Base-by-base conservation (phyloP, 2,888 invertebrate genomes). In the Synanthedon myopaeformis region DNA sequence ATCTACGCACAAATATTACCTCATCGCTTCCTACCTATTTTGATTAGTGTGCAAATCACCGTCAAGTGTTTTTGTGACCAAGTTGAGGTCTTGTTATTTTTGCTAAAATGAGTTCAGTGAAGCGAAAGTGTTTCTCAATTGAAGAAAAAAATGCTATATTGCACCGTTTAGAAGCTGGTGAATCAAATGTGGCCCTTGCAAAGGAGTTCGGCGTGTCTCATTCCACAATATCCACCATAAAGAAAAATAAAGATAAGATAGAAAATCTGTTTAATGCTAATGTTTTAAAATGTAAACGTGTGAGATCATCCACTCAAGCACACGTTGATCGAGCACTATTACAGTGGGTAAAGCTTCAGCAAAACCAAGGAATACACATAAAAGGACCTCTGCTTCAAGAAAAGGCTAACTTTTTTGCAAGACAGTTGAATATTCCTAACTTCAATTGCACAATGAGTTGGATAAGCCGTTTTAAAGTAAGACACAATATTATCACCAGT, bases 161-260 rank as follows among this genome's bases (percentile, higher is more conserved):
- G 63, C 54, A 53, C 51, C 45, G 61, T 54, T 65, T 61, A 59
- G 59, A 65, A 62, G 58, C 58, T 41, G 60, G 62, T 54, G 61
- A 64, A 56, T 62, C 63, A 53, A 64, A 62, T 57, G 58, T 55
- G 51, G 58, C 57, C 42, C 51, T 61, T 54, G 62, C 61, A 53
- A 64, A 65, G 62, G 62, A 65, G 42, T 66, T 62, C 56, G 62
- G 63, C 41, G 61, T 65, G 54, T 54, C 51, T 59, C 63, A 64
- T 62, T 67, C 62, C 48, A 64, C 63, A 57, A 63, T 63, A 57
- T 66, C 62, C 3, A 64, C 59, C 54, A 63, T 63, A 51, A 59
- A 60, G 53, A 66, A 63, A 49, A 64, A 64, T 58, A 62, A 62
- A 60, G 4, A 64, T 41, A 61, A 59, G 55, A 66, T 61, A 6